A percentile compares a stretch with the other conserved stretches of the same genome.
These are phyloP conservation scores for Notodonta dromedarius DNA, from an alignment of 2,888 invertebrate species.

Conservation along the genomic window DNA sequence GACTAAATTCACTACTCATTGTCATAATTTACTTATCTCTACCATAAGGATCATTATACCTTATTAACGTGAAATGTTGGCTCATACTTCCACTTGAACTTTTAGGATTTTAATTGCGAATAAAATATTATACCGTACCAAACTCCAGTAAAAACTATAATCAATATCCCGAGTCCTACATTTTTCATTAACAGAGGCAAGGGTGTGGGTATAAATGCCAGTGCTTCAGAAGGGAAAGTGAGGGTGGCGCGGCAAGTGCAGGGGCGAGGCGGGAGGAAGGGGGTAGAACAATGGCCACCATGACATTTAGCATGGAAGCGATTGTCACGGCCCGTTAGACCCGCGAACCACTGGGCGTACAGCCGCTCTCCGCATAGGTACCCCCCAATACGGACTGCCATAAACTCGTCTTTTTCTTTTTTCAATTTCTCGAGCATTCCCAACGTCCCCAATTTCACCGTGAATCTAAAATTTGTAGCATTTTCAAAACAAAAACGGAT, in stretches of 20 bases:
- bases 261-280: conserved; percentile 43
- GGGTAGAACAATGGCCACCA: conserved; percentile 80
- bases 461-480: conserved; percentile 23
- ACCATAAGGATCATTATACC: conserved; percentile 44
- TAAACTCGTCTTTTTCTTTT: conserved; percentile 51
- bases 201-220: conserved; percentile 74
- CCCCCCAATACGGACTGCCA: conserved; percentile 63
- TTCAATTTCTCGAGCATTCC: conserved; percentile 22
- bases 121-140: conserved; percentile 29
- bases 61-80: conserved; percentile 28
- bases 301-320: conserved; percentile 84
- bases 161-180: conserved; percentile 63
- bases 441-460: conserved; percentile 18
- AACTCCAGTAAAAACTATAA: conserved; percentile 47
- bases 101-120: conserved; percentile 29
- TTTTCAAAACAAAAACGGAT: conserved; percentile 22
- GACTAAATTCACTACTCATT: conserved; percentile 59
- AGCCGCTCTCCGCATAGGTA: conserved; percentile 64
- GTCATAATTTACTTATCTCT: conserved; percentile 62
- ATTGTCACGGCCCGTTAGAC: conserved; percentile 80
- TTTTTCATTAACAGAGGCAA: conserved; percentile 71
- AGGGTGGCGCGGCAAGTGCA: conserved; percentile 52
- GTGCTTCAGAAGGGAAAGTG: conserved; percentile 62
- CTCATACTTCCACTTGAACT: conserved; percentile 14
- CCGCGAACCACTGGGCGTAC: conserved; percentile 71